These are phyloP conservation scores for Volucella inanis DNA, from an alignment of 2,888 invertebrate species.

Conservation along the genomic window DNA sequence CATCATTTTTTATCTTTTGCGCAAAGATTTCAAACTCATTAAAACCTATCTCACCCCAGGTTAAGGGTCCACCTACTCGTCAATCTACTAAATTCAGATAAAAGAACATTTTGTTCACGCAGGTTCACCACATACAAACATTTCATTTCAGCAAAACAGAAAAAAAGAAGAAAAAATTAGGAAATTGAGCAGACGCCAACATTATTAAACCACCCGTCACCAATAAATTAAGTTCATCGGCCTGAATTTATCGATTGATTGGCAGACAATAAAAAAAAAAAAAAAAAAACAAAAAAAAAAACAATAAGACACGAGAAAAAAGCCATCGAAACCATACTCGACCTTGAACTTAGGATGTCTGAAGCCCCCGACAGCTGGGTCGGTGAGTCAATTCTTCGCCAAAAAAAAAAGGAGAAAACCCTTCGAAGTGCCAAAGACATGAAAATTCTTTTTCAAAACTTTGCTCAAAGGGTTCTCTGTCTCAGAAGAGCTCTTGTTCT, in stretches of 20 bases:
- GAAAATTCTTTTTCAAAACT: conserved; percentile 16
- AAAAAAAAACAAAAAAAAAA: neutral
- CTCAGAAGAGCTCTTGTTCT: neutral
- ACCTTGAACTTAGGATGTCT: conserved; percentile 33
- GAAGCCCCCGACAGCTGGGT: neutral
- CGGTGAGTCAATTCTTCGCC: neutral
- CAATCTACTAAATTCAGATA: too few species aligned
- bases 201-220: neutral
- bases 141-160: neutral
- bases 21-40: too few species aligned
- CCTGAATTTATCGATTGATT: conserved; percentile 26
- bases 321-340: neutral
- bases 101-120: too few species aligned
- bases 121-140: neutral
- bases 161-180: conserved; percentile 20
- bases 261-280: neutral
- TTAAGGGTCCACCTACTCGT: too few species aligned
- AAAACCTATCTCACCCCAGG: too few species aligned
- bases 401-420: conserved; percentile 6
- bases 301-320: neutral
- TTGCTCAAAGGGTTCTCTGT: conserved; percentile 22
- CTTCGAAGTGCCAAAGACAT: too few species aligned
- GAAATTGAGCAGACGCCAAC: conserved; percentile 35
- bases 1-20: too few species aligned
- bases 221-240: conserved; percentile 21